Evolutionary conservation across 1,140 invertebrate species (phyloP).

Genomic region (Drosophila sechellia): DNA sequence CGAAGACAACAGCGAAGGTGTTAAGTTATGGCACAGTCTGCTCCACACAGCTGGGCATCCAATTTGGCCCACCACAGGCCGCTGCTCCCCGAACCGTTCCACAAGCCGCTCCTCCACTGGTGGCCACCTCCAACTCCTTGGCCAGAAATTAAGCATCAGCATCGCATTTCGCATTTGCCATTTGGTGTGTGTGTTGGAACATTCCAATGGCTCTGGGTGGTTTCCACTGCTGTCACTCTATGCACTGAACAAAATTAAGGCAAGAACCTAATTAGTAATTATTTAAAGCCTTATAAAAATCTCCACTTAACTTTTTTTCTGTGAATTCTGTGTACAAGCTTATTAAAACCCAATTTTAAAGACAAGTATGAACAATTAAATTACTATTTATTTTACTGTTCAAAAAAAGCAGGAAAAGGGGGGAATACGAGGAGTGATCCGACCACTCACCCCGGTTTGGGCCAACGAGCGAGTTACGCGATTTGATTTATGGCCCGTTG

Average conservation of each 20-base stretch:
- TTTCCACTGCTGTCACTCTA: constrained; percentile 35
- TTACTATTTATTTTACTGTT: constrained; percentile 2
- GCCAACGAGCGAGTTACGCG: constrained; percentile 56
- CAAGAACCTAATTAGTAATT: no score
- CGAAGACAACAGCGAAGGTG: constrained; percentile 73
- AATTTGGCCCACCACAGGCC: constrained; percentile 65
- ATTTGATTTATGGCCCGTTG: constrained; percentile 80
- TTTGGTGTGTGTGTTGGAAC: constrained; percentile 45
- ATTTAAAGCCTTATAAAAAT: no score
- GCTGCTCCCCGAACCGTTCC: constrained; percentile 13
- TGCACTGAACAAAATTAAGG: background rate
- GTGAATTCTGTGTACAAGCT: no score
- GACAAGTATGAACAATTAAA: no score
- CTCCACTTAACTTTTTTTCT: no score
- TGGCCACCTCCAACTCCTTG: constrained; percentile 27
- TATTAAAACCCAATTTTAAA: no score
- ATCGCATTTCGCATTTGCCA: constrained; percentile 72
- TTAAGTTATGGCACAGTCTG: constrained; percentile 80
- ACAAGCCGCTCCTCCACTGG: constrained; percentile 1
- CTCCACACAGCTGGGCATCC: constrained; percentile 75
- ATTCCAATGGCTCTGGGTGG: constrained; percentile 65
- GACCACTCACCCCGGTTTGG: constrained; percentile 62
- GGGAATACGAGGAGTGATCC: constrained; percentile 11
- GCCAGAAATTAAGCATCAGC: constrained; percentile 72
- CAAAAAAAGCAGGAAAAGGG: background rate